Evolutionary conservation across 2,113 vertebrate genomes (phyloP).

Genomic region (Puffinus mauretanicus): DNA sequence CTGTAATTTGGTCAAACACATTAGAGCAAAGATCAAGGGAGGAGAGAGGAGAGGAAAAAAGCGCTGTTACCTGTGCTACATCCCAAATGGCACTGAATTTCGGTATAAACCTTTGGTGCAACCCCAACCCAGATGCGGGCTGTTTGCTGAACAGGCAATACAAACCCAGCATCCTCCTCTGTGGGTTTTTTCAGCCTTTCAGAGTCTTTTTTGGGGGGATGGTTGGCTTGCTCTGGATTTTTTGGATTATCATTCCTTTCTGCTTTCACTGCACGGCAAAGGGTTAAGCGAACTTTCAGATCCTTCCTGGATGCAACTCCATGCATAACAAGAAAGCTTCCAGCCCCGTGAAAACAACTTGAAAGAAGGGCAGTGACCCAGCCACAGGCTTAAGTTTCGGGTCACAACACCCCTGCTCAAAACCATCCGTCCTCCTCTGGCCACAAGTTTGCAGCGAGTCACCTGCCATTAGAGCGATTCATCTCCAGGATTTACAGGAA

Average conservation of each 20-base stretch:
- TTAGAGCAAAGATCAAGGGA: slow-evolving; percentile 25
- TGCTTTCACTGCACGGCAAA: neutral
- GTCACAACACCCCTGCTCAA: slow-evolving; percentile 44
- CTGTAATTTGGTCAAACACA: neutral
- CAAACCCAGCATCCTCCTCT: neutral
- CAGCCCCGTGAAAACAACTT: slow-evolving; percentile 50
- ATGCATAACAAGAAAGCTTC: slow-evolving; percentile 46
- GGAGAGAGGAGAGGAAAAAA: neutral
- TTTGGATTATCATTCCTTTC: slow-evolving; percentile 12
- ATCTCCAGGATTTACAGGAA: neutral
- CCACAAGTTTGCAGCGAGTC: neutral
- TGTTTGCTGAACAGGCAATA: neutral
- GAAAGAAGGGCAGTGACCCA: slow-evolving; percentile 56
- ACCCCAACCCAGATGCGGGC: neutral
- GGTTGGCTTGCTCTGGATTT: neutral
- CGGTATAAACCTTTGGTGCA: neutral
- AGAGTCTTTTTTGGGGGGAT: neutral
- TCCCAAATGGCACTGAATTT: neutral
- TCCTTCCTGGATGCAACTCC: slow-evolving; percentile 35
- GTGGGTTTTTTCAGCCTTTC: neutral
- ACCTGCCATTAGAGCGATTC: neutral
- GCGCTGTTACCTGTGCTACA: neutral
- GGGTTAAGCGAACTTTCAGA: slow-evolving; percentile 12
- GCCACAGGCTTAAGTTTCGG: slow-evolving; percentile 37
- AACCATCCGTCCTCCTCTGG: slow-evolving; percentile 9